phyloP scores from a whole-genome alignment of 2,888 invertebrate genomes.

The Willowsia nigromaculata region DNA sequence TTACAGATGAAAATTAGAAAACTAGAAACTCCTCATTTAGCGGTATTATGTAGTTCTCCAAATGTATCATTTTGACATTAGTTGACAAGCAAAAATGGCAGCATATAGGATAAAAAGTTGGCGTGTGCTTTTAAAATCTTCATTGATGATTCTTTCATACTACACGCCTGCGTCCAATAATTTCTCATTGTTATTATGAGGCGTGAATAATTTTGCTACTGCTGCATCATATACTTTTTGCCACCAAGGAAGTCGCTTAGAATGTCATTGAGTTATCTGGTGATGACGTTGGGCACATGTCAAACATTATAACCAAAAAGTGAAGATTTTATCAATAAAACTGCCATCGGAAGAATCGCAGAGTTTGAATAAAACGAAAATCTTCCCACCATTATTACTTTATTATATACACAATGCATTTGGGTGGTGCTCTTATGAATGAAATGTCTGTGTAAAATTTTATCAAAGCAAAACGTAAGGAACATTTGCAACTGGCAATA shows the following conservation, averaged over 20 bases:
- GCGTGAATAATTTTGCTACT: neutral
- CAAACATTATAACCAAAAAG: constrained; percentile 49
- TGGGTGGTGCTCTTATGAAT: constrained; percentile 43
- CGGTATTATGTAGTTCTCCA: too few relatives aligned
- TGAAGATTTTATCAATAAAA: constrained; percentile 50
- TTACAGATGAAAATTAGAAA: too few relatives aligned
- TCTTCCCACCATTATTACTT: constrained; percentile 5
- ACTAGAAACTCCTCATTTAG: too few relatives aligned
- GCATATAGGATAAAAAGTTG: too few relatives aligned
- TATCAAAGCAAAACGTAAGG: neutral
- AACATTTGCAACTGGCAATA: neutral
- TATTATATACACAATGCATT: constrained; percentile 1
- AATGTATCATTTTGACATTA: too few relatives aligned
- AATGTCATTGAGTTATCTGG: constrained; percentile 21
- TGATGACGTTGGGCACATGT: constrained; percentile 58
- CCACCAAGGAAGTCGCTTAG: neutral
- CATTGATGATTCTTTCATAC: neutral
- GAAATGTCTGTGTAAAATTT: neutral
- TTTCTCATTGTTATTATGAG: neutral
- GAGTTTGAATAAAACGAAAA: neutral
- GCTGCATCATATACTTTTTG: neutral
- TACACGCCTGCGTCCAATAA: neutral
- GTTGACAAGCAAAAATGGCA: too few relatives aligned
- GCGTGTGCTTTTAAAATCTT: neutral
- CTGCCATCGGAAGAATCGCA: constrained; percentile 19